Base-by-base conservation (phyloP, 2,113 vertebrate species). In the Prolemur simus region DNA sequence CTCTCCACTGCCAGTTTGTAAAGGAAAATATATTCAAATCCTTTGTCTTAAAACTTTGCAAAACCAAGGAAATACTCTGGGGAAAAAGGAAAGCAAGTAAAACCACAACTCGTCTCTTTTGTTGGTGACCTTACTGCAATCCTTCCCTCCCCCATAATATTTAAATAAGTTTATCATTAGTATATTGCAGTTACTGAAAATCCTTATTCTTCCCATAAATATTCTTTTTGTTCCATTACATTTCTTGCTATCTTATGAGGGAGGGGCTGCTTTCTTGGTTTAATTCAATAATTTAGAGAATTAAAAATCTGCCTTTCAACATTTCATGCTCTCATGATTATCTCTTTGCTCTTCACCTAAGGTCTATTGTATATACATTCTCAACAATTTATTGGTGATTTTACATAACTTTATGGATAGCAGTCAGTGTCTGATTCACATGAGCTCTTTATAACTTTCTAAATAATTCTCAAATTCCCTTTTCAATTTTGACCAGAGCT, bases 401-500 rank as follows among this genome's bases (percentile, higher is more conserved):
- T 83, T 66, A 23, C 21, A 78, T 58, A 11, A 42, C 20, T 76
- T 69, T 82, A 21, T 94, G 11, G 37, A 56, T 60, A 77, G 15
- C 2, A 29, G 5, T 68, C 56, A 71, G 32, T 49, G 45, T 64
- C 78, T 78, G 42, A 69, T 78, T 88, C 18, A 68, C 7, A 76
- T 23, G 49, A 29, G 14, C 17, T 93, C 45, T 84, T 83, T 54
- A 42, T 60, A 69, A 89, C 32, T 64, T 83, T 60, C n/a, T 73
- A 18, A 95, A 84, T 92, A 95, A 90, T 93, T 66, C 64, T 96
- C 20, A 89, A 88, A 91, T 66, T 93, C 73, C 34, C 39, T 47
- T 88, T 86, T 94, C n/a, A 82, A 12, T 96, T 87, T 96, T 86
- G 32, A 45, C 58, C 42, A 83, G 49, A 76, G 29, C 6, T 56